phyloP scores from a whole-genome alignment of 2,113 vertebrate genomes.

The Neolamprologus sp. region DNA sequence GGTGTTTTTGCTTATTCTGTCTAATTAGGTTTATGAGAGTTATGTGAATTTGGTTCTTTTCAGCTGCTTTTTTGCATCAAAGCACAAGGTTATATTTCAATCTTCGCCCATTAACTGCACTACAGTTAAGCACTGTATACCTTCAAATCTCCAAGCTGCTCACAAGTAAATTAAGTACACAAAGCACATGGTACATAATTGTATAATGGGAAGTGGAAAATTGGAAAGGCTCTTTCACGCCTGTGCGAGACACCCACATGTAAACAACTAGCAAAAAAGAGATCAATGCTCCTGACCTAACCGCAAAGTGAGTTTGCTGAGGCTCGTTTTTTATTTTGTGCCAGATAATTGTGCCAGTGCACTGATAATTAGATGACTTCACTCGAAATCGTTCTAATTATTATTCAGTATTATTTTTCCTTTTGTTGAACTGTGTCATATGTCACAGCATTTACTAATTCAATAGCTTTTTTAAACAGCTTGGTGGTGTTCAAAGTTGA shows the following conservation, averaged over 20 bases:
- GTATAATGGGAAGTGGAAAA: neutral
- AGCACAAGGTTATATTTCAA: neutral
- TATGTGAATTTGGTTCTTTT: neutral
- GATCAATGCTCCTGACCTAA: neutral
- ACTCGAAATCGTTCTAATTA: neutral
- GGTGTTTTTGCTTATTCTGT: neutral
- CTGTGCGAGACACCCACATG: neutral
- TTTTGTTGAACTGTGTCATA: neutral
- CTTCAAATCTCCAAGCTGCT: neutral
- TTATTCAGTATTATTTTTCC: neutral
- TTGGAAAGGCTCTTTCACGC: neutral
- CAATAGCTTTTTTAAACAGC: neutral
- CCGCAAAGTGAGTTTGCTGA: neutral
- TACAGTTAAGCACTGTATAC: neutral
- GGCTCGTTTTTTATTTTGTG: neutral
- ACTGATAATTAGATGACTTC: neutral
- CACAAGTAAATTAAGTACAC: neutral
- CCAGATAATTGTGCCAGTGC: neutral
- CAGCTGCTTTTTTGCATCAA: neutral
- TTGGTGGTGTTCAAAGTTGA: neutral
- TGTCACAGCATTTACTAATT: neutral
- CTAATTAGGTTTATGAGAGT: neutral
- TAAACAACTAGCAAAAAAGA: conserved; percentile 13
- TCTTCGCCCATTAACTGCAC: neutral
- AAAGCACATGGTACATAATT: neutral